Conservation (phyloP, 2,113 vertebrate genomes). For the Etheostoma cragini region DNA sequence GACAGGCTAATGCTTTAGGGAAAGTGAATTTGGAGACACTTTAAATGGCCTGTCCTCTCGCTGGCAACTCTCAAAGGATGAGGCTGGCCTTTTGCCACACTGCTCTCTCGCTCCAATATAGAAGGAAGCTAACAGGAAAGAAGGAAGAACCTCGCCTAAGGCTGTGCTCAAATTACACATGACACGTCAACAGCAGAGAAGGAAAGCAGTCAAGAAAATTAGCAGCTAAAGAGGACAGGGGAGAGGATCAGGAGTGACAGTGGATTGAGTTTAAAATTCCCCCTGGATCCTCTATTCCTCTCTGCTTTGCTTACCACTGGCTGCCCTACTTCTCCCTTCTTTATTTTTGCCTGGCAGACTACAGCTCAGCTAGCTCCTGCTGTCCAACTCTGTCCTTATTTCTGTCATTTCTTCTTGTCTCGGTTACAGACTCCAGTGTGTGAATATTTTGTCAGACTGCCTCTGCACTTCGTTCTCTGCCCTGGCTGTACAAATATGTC, state of each 20-base stretch:
- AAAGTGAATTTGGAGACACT: slow-evolving; percentile 48
- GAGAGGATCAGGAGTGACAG: slow-evolving; percentile 70
- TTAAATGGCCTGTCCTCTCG: slow-evolving; percentile 57
- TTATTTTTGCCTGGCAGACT: slow-evolving; percentile 18
- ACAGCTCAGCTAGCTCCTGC: slow-evolving; percentile 28
- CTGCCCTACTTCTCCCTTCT: slow-evolving; percentile 60
- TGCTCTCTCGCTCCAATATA: slow-evolving; percentile 42
- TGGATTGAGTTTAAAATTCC: slow-evolving; percentile 54
- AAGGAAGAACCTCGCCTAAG: slow-evolving; percentile 50
- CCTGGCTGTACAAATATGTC: slow-evolving; percentile 33
- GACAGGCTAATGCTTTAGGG: slow-evolving; percentile 39
- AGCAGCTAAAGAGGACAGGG: slow-evolving; percentile 63
- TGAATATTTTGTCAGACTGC: slow-evolving; percentile 48
- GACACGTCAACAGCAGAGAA: slow-evolving; percentile 57
- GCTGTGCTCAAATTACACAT: slow-evolving; percentile 72
- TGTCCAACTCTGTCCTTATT: slow-evolving; percentile 41
- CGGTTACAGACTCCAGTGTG: slow-evolving; percentile 26
- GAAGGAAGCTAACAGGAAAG: slow-evolving; percentile 49
- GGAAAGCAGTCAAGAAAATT: slow-evolving; percentile 70
- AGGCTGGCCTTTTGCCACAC: slow-evolving; percentile 44
- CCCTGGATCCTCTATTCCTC: slow-evolving; percentile 33
- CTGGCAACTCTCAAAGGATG: slow-evolving; percentile 58
- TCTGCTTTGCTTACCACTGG: slow-evolving; percentile 34
- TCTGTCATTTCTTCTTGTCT: slow-evolving; percentile 28
- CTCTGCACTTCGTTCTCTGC: slow-evolving; percentile 18